These are phyloP conservation scores for Elephas maximus DNA, from an alignment of 2,113 vertebrate species.

Conservation along the genomic window DNA sequence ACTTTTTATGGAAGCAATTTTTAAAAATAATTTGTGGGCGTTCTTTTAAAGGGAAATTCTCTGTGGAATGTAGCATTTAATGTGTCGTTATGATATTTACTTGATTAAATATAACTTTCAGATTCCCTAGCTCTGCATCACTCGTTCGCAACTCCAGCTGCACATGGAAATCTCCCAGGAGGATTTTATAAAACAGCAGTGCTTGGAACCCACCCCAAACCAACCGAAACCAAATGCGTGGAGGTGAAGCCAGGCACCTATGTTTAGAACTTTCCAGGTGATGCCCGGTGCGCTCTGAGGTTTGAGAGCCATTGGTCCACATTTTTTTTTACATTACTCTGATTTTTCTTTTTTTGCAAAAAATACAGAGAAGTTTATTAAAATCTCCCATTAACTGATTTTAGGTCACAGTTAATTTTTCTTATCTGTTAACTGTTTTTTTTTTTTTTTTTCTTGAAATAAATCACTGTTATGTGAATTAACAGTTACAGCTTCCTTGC, in stretches of 20 bases:
- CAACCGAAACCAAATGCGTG: neutral
- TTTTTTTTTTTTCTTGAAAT: neutral
- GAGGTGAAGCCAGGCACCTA: neutral
- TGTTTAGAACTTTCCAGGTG: neutral
- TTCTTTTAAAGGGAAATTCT: constrained; percentile 42
- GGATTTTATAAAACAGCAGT: neutral
- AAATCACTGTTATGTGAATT: neutral
- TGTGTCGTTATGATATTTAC: neutral
- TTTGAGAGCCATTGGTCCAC: neutral
- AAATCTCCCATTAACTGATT: neutral
- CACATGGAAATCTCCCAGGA: neutral
- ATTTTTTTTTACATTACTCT: neutral
- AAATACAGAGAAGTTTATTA: neutral
- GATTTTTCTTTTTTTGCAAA: neutral
- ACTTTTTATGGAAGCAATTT: neutral
- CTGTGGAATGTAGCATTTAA: constrained; percentile 27
- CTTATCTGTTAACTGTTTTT: neutral
- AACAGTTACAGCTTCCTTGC: neutral
- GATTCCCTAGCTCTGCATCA: neutral
- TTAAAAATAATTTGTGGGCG: constrained; percentile 18
- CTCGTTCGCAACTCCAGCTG: neutral
- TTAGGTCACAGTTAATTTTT: neutral
- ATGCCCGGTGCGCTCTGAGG: neutral
- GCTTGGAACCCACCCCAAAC: neutral
- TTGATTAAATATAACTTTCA: constrained; percentile 41